Evolutionary conservation across 2,797 vertebrate genomes (phyloP), one percentile per base, ranked within the genome.

Genomic region (Premnoplex brunnescens): DNA sequence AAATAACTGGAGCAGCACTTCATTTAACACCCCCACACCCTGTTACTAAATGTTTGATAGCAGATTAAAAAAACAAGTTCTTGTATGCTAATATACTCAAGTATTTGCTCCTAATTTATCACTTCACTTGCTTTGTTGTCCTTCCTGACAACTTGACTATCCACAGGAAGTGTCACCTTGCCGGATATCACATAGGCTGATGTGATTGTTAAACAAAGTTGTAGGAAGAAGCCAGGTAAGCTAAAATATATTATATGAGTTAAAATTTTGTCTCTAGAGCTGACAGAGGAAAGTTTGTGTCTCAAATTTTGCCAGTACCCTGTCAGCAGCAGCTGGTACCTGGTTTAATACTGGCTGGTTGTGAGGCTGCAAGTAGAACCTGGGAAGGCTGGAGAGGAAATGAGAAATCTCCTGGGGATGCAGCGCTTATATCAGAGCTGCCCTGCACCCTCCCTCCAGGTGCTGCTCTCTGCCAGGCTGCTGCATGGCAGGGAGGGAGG

Each of bases 341-440:
- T 44, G 54, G 23, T 72, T 83, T 74, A 58, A n/a, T 34, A 30
- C 34, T 46, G 26, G 21, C 41, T 63, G 60, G 21, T 52, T 83
- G 60, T 0, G 2, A 79, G 34, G 56, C 59, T 92, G 52, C 59
- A 77, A 32, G 28, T 7, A 71, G 48, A 89, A 30, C 28, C 66
- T 68, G 49, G 15, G 30, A 71, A 78, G 58, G 39, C 15, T 83
- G 49, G 32, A 68, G 54, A 56, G 67, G 60, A 89, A 79, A 67
- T 2, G 36, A 88, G 54, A 85, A 79, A 14, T 27, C 46, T 63
- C 75, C 66, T 0, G 6, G 79, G 49, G 44, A 74, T 12, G 48
- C 0, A 0, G 16, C 0, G 1, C 34, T 71, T 77, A 24, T 0
- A 3, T 49, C 28, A 79, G 51, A 9, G 22, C 41, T 93, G 41